Base-by-base conservation (phyloP, 2,888 invertebrate species). In the Alloscopus bannaensis region DNA sequence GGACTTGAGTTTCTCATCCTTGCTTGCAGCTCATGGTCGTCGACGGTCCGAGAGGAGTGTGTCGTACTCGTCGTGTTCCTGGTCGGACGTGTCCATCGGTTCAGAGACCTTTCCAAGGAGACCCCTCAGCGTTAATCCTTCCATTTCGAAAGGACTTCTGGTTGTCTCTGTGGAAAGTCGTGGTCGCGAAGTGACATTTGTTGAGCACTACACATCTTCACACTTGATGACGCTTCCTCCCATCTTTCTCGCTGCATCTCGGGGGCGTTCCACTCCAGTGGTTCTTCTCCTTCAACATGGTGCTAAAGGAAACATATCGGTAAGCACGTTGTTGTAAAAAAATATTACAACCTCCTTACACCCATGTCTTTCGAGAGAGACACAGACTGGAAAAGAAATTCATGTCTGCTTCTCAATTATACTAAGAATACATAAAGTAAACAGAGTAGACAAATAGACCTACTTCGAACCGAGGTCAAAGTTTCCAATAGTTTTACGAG, bases 211-310 rank as follows among this genome's bases (percentile, higher is more conserved):
- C 85, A 89, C 89, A 11, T 88, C 89, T 31, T 90, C 90, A 8
- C 89, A 89, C 78, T 87, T 92, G 31, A 89, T 90, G 86, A 89
- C 89, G 13, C 87, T 91, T 68, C 91, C 91, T 1, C 91, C 91
- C n/a, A 87, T 92, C 40, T 91, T 90, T 83, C 88, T 91, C 60
- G 91, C 91, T 0, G 90, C 91, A 4, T 89, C 90, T 45, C 88
- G 89, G 28, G 90, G 90, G 45, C 90, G 90, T 83, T 88, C 90
- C 20, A 89, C 90, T 62, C 89, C 91, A 65, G 89, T 91, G 24
- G 88, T 90, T 45, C 87, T 91, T 8, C 88, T 91, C 24, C 88
- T 91, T 62, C 89, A 90, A 81, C 90, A 90, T 86, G 91, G 91
- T 40, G 91, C 91, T 1, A 86, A 87, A 59, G 87, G 87, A 55